Conservation (phyloP, 2,113 vertebrate species). For the Phrynocephalus versicolor region DNA sequence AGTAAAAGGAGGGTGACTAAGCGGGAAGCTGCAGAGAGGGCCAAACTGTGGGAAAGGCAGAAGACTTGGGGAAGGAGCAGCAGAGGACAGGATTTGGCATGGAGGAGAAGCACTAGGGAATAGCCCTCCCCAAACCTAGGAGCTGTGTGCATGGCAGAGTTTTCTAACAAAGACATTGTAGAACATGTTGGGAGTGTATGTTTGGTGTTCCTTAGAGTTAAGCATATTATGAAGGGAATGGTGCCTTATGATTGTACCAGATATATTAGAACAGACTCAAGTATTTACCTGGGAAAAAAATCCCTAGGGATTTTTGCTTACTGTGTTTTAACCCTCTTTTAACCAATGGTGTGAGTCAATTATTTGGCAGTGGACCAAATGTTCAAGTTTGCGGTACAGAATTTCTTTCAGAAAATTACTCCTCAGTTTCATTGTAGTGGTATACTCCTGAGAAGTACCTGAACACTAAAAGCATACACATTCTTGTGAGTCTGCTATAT, state of each 20-base stretch:
- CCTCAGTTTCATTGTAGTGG: not conserved
- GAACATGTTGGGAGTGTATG: not conserved
- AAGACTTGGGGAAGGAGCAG: not conserved
- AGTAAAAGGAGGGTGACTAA: not conserved
- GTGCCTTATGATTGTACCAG: constrained; percentile 35
- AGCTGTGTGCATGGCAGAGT: not conserved
- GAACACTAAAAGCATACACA: not conserved
- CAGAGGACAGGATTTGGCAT: not conserved
- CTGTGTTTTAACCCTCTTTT: constrained; percentile 40
- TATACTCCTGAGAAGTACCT: not conserved
- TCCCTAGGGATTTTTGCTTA: constrained; percentile 40
- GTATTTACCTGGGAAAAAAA: constrained; percentile 47
- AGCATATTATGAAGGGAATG: not conserved
- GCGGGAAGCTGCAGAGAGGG: not conserved
- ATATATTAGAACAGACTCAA: constrained; percentile 43
- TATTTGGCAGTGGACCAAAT: not conserved
- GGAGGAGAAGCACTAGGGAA: not conserved
- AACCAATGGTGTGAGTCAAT: not conserved
- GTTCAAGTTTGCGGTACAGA: too few relatives aligned
- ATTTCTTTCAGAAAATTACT: too few relatives aligned
- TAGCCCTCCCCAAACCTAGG: not conserved
- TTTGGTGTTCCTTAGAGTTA: constrained; percentile 6
- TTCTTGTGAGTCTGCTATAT: not conserved
- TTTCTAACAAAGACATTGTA: not conserved
- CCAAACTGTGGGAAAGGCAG: not conserved